These are phyloP conservation scores for Rhizomys pruinosus DNA, from an alignment of 2,113 vertebrate genomes.

Conservation along the genomic window DNA sequence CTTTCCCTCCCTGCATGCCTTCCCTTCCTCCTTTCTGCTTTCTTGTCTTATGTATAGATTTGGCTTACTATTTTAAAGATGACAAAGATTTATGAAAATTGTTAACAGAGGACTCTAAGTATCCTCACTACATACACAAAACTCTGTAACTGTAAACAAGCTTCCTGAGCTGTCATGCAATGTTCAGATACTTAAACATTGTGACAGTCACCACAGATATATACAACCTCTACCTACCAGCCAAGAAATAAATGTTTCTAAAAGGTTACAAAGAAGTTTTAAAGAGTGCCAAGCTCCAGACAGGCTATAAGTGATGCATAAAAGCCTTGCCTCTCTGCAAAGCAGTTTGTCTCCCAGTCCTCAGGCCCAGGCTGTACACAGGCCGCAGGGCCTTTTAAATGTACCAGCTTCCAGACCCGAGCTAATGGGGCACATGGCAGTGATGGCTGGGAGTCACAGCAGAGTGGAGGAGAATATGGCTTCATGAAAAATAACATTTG, in stretches of 20 bases:
- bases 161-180: background rate
- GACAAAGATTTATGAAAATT: background rate
- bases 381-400: background rate
- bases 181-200: background rate
- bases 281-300: background rate
- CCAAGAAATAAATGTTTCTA: background rate
- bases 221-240: background rate
- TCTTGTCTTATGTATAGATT: background rate
- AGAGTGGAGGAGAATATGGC: conserved; percentile 72
- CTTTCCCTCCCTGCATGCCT: too few relatives aligned
- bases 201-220: background rate
- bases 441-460: conserved; percentile 71
- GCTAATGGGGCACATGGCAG: conserved; percentile 66
- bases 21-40: background rate
- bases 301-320: accelerated
- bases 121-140: background rate
- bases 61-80: background rate
- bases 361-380: accelerated
- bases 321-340: background rate
- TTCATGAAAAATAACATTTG: conserved; percentile 82
- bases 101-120: background rate
- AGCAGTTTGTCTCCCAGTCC: background rate
- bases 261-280: background rate
- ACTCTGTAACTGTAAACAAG: background rate
- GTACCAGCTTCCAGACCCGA: conserved; percentile 34